phyloP scores from a whole-genome alignment of 1,140 invertebrate species.

The Plutomurus gul region DNA sequence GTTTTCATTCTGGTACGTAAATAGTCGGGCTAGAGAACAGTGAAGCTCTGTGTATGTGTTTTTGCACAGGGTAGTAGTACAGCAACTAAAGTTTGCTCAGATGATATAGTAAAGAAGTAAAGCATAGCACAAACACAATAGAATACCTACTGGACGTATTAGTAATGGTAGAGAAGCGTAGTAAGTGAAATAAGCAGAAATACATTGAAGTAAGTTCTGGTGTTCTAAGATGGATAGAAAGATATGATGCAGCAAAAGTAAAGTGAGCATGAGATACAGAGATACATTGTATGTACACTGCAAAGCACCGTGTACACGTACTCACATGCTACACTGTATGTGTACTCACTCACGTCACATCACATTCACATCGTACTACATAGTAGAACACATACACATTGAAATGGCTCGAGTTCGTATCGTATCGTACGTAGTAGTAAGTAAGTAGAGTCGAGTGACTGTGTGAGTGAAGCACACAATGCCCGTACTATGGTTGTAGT shows the following conservation, averaged over 20 bases:
- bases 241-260: background rate
- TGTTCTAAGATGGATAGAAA: conserved; percentile 13
- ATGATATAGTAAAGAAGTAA: background rate
- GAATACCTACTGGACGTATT: no score
- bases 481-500: background rate
- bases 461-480: background rate
- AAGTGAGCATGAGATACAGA: conserved; percentile 29
- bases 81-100: background rate
- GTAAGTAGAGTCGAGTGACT: background rate
- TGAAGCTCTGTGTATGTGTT: no score
- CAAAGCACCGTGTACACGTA: background rate
- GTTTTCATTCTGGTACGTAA: no score
- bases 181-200: background rate
- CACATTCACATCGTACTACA: background rate
- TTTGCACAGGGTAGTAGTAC: no score
- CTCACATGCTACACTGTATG: background rate
- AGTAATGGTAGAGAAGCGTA: background rate
- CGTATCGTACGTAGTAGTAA: no score
- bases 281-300: conserved; percentile 3
- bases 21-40: no score
- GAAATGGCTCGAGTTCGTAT: no score
- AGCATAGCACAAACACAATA: background rate
- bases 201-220: background rate
- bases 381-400: background rate
- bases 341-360: background rate